Conservation (phyloP, 2,113 vertebrate genomes). For the Corvus hawaiiensis region DNA sequence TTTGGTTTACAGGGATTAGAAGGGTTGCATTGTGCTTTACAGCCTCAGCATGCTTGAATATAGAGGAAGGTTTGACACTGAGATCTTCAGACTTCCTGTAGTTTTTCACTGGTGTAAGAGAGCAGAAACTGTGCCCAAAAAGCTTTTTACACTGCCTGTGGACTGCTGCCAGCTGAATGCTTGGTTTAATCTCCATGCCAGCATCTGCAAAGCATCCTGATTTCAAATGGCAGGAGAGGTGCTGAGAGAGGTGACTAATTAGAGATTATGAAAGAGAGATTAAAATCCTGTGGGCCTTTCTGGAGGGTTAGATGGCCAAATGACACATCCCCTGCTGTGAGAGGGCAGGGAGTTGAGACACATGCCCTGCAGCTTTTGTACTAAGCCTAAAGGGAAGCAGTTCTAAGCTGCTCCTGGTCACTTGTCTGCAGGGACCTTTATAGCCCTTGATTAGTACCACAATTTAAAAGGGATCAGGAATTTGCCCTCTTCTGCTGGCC, state of each 20-base stretch:
- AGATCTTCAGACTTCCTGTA: background rate
- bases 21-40: background rate
- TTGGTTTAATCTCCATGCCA: background rate
- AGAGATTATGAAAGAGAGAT: conserved; percentile 43
- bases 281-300: conserved; percentile 8
- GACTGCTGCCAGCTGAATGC: background rate
- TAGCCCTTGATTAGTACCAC: background rate
- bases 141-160: background rate
- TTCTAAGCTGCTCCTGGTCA: background rate
- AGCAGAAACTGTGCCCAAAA: background rate
- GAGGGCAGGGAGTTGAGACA: background rate
- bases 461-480: background rate
- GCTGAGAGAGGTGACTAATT: conserved; percentile 32
- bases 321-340: background rate
- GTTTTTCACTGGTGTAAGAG: background rate
- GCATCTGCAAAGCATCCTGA: background rate
- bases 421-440: background rate
- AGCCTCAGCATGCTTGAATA: background rate
- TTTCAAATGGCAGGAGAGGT: conserved; percentile 20
- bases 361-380: background rate
- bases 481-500: background rate
- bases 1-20: conserved; percentile 5
- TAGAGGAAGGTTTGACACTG: background rate
- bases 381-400: background rate
- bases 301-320: background rate